A percentile compares a stretch with the other conserved stretches of the same genome.
phyloP scores from a whole-genome alignment of 2,888 invertebrate species.

The Ectemnius cavifrons region DNA sequence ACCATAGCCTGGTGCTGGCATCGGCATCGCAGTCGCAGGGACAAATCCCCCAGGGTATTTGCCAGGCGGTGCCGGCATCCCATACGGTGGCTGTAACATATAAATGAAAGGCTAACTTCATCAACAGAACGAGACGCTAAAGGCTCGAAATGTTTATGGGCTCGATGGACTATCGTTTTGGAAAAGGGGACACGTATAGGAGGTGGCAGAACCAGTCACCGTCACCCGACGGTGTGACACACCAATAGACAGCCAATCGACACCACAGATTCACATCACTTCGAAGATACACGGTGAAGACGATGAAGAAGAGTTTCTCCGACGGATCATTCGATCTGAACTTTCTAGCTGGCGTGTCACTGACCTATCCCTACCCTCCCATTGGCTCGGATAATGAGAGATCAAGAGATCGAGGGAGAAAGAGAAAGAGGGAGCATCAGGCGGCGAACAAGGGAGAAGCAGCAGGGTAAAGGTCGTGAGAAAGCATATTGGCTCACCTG shows the following conservation, averaged over 20 bases:
- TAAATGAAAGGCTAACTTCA: neutral
- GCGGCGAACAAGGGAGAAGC: neutral
- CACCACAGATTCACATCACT: neutral
- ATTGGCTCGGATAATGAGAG: neutral
- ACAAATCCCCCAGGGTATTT: slow-evolving; percentile 71
- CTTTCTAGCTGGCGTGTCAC: slow-evolving; percentile 72
- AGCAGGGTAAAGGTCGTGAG: slow-evolving; percentile 27
- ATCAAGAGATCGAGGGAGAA: neutral
- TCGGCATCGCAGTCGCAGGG: slow-evolving; percentile 66
- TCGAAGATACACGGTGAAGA: slow-evolving; percentile 2
- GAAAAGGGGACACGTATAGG: too few species aligned
- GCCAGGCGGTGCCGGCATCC: slow-evolving; percentile 64
- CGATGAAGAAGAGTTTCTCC: slow-evolving; percentile 46
- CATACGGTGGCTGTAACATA: slow-evolving; percentile 68
- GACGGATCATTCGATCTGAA: slow-evolving; percentile 49
- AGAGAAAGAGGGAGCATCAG: neutral
- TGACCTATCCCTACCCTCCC: slow-evolving; percentile 64
- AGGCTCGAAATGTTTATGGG: neutral
- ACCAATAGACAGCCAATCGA: too few species aligned
- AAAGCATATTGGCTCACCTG: slow-evolving; percentile 64
- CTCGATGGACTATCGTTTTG: too few species aligned
- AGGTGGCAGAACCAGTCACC: too few species aligned
- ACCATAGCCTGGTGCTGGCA: slow-evolving; percentile 67
- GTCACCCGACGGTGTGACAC: too few species aligned
- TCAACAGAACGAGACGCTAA: neutral